A percentile compares a stretch with the other conserved stretches of the same genome.
Conservation (phyloP, 2,888 invertebrate genomes). For the Emesis russula region DNA sequence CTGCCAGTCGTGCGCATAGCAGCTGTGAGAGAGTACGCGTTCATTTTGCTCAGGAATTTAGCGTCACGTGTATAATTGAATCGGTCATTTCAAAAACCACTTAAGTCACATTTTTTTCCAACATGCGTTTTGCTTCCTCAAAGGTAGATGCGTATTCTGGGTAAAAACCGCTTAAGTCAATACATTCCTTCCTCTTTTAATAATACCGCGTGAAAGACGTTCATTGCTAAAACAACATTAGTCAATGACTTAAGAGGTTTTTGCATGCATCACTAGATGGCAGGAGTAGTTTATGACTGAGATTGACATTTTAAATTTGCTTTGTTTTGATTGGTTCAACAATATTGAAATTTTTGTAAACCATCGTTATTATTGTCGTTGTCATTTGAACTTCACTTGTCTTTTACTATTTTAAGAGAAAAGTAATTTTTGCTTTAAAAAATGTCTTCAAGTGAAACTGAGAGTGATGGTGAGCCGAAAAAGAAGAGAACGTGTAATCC, state of each 20-base stretch:
- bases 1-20: too few species aligned
- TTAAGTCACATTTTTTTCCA: not conserved
- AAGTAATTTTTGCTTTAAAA: too few species aligned
- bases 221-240: slow-evolving; percentile 61
- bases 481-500: too few species aligned
- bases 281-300: not conserved
- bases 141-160: slow-evolving; percentile 60
- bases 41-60: too few species aligned
- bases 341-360: too few species aligned
- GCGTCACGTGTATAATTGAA: not conserved
- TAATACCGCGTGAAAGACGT: slow-evolving; percentile 57
- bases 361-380: too few species aligned
- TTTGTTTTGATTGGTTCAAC: not conserved
- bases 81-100: not conserved
- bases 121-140: slow-evolving; percentile 41
- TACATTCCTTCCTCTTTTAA: slow-evolving; percentile 64
- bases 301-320: not conserved
- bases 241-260: slow-evolving; percentile 44
- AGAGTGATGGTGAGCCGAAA: too few species aligned
- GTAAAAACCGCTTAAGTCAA: slow-evolving; percentile 52
- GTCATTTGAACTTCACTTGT: too few species aligned
- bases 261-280: not conserved
- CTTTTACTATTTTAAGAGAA: too few species aligned
- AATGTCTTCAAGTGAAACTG: too few species aligned
- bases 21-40: too few species aligned